phyloP scores from a whole-genome alignment of 2,888 invertebrate genomes.

The Leptarthrus brevirostris region DNA sequence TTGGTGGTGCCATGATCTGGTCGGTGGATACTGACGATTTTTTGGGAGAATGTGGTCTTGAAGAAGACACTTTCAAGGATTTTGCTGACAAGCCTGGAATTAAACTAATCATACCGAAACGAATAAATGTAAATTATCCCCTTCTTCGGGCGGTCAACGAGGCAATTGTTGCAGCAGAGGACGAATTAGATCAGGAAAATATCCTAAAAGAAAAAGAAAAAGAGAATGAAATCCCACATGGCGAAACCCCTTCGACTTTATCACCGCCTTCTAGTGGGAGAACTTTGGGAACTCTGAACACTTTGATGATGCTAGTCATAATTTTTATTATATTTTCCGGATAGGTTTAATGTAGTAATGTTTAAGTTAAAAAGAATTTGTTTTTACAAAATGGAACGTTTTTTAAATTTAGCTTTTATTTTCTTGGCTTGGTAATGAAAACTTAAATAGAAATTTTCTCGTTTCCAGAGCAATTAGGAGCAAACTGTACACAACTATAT shows the following conservation, averaged over 20 bases:
- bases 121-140: slow-evolving; percentile 72
- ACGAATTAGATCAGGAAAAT: slow-evolving; percentile 69
- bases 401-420: too few relatives aligned
- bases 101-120: slow-evolving; percentile 58
- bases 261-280: slow-evolving; percentile 35
- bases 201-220: slow-evolving; percentile 68
- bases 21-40: slow-evolving; percentile 91
- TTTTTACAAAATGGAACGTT: neutral
- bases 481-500: too few relatives aligned
- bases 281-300: too few relatives aligned
- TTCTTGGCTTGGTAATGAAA: too few relatives aligned
- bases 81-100: slow-evolving; percentile 61
- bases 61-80: slow-evolving; percentile 69
- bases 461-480: too few relatives aligned
- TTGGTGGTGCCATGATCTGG: slow-evolving; percentile 90
- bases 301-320: too few relatives aligned
- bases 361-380: too few relatives aligned
- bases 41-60: slow-evolving; percentile 73
- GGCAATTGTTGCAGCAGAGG: slow-evolving; percentile 71
- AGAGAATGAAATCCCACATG: slow-evolving; percentile 67
- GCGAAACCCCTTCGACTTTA: slow-evolving; percentile 59
- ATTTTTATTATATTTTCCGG: too few relatives aligned
- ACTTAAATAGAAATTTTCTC: too few relatives aligned
- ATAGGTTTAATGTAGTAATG: too few relatives aligned
- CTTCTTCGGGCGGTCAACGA: slow-evolving; percentile 79